Conservation (phyloP, 2,888 invertebrate genomes). For the Linhomoeus sp. region DNA sequence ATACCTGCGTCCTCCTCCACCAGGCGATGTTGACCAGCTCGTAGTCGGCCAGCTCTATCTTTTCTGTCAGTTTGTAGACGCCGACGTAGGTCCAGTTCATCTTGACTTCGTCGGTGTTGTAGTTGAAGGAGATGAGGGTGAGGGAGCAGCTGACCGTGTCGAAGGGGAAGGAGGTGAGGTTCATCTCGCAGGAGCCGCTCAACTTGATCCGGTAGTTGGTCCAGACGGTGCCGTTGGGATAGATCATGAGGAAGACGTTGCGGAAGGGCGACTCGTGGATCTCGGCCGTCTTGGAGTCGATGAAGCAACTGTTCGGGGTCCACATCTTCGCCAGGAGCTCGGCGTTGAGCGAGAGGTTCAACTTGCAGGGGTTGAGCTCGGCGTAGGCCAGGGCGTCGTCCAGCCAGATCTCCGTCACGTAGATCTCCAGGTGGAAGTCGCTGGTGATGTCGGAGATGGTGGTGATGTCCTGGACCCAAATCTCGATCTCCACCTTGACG, state of each 20-base stretch:
- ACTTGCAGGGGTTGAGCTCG: conserved; percentile 23
- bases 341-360: conserved; percentile 23
- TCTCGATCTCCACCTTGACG: conserved; percentile 6
- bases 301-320: conserved; percentile 23
- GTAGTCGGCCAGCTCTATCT: conserved; percentile 27
- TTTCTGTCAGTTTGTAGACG: conserved; percentile 22
- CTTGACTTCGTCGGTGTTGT: conserved; percentile 27
- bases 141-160: conserved; percentile 26
- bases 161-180: conserved; percentile 25
- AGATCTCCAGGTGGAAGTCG: conserved; percentile 16
- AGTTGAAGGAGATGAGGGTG: conserved; percentile 26
- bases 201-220: conserved; percentile 16
- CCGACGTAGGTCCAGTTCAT: conserved; percentile 22
- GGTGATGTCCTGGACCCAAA: conserved; percentile 9
- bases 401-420: conserved; percentile 26
- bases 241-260: conserved; percentile 25
- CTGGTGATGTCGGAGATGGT: conserved; percentile 8
- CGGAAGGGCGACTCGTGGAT: conserved; percentile 26
- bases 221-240: conserved; percentile 25
- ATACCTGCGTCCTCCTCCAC: neutral
- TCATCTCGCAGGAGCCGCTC: conserved; percentile 22
- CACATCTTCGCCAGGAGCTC: conserved; percentile 16
- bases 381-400: conserved; percentile 22
- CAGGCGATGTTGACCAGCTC: neutral
- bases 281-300: conserved; percentile 26